Percentiles rank a stretch among this genome's conserved stretches.
Conservation (phyloP, 1,140 invertebrate species). For the Drosophila varians region DNA sequence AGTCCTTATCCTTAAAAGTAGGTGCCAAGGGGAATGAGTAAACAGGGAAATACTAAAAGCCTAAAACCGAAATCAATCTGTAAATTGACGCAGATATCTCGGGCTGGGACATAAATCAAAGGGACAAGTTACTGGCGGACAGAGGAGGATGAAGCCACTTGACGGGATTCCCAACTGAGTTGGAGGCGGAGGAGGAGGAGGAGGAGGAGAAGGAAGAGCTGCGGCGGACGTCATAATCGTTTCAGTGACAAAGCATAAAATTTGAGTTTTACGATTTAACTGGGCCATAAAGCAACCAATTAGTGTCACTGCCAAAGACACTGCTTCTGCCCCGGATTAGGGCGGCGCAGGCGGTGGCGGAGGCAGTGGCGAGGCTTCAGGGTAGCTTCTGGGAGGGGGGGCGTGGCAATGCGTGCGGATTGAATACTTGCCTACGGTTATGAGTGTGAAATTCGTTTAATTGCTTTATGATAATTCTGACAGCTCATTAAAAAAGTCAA, state of each 20-base stretch:
- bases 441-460: slow-evolving; percentile 73
- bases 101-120: slow-evolving; percentile 67
- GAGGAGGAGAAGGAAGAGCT: slow-evolving; percentile 1
- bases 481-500: slow-evolving; percentile 69
- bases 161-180: slow-evolving; percentile 38
- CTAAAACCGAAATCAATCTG: slow-evolving; percentile 73
- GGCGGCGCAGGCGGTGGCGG: not conserved
- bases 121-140: slow-evolving; percentile 28
- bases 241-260: slow-evolving; percentile 82
- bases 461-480: slow-evolving; percentile 80
- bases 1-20: slow-evolving; percentile 20
- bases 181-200: not conserved
- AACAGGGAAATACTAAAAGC: slow-evolving; percentile 30
- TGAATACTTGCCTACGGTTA: slow-evolving; percentile 45
- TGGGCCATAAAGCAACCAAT: slow-evolving; percentile 82
- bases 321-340: slow-evolving; percentile 4
- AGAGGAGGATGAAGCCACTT: slow-evolving; percentile 46
- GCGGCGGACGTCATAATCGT: slow-evolving; percentile 78
- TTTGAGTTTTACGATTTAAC: slow-evolving; percentile 82
- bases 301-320: slow-evolving; percentile 72
- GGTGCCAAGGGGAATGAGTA: slow-evolving; percentile 59
- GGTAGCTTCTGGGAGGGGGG: too few relatives aligned
- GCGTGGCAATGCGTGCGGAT: slow-evolving; percentile 38
- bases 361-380: too few relatives aligned
- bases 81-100: slow-evolving; percentile 67